Conservation (phyloP, 2,113 vertebrate species). For the Miniopterus natalensis region DNA sequence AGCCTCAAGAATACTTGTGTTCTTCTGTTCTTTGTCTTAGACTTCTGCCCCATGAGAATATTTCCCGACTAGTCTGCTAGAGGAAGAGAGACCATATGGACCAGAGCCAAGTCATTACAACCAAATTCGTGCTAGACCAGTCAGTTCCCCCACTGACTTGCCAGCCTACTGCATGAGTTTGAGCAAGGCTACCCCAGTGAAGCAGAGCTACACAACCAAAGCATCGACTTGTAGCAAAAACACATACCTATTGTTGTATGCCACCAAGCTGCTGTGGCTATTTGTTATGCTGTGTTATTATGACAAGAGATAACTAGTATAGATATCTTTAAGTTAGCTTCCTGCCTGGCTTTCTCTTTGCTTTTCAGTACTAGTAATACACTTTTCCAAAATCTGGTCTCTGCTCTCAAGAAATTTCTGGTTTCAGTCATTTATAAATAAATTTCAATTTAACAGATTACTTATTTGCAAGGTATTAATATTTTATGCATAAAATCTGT, state of each 20-base stretch:
- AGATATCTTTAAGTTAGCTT: not conserved
- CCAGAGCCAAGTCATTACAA: not conserved
- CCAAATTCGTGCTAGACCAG: not conserved
- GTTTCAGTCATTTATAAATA: conserved; percentile 21
- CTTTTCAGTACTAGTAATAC: not conserved
- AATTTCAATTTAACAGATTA: not conserved
- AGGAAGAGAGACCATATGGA: not conserved
- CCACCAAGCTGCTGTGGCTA: not conserved
- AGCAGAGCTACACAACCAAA: not conserved
- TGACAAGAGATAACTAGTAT: not conserved
- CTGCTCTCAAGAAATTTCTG: not conserved
- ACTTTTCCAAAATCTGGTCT: conserved; percentile 10
- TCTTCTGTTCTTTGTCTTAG: not conserved
- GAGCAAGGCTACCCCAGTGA: not conserved
- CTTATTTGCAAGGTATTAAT: conserved; percentile 1
- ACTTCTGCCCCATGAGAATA: not conserved
- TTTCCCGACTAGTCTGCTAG: not conserved
- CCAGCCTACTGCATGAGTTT: not conserved
- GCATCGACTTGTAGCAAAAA: not conserved
- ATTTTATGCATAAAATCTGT: not conserved
- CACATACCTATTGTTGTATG: not conserved
- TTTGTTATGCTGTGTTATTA: not conserved
- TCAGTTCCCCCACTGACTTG: not conserved
- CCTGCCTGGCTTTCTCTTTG: not conserved
- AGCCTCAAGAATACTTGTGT: not conserved